Evolutionary conservation across 2,888 invertebrate genomes (phyloP), one percentile per base, ranked within the genome.

Genomic region (Parascotia fuliginaria): DNA sequence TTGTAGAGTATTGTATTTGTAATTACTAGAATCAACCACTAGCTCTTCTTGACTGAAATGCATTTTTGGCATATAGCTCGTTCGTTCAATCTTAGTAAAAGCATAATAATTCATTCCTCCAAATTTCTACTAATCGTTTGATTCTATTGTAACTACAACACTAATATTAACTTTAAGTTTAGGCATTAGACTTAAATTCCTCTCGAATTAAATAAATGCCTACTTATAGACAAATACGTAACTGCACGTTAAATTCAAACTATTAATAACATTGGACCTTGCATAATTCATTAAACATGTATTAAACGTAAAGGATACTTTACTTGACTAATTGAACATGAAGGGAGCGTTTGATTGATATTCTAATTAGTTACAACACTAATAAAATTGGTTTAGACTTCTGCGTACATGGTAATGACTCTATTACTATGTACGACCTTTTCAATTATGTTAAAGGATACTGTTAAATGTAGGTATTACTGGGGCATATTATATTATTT

Each of bases 401-500:
- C 59, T 48, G 42, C 32, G 53, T 55, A 60, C 28, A 33, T 45
- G 45, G 34, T 55, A 59, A 57, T 50, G 45, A 55, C 34, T 60
- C 59, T 60, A 67, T 67, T 65, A 52, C 40, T 36, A n/a, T n/a
- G n/a, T n/a, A 52, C 37, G 67, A 58, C 67, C 67, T 67, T 68
- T 60, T 67, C 54, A 67, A 67, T 68, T 62, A 19, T 50, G 15
- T 9, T 38, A 45, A 12, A 44, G 29, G 45, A 63, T 66, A 59
- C 24, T 57, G 19, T 67, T 52, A 48, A 32, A 16, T 34, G 15
- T 43, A 36, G 33, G 38, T 24, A 38, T 39, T 32, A 48, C 9
- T 27, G n/a, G 42, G 42, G 51, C 27, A 14, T 47, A 61, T 49
- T 58, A 58, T 45, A 45, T 5, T 48, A 22, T 42, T 29, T 31